Percentiles rank a stretch among this genome's conserved stretches.
Evolutionary conservation across 2,113 vertebrate species (phyloP).

Genomic region (Xyliphius kryptos): DNA sequence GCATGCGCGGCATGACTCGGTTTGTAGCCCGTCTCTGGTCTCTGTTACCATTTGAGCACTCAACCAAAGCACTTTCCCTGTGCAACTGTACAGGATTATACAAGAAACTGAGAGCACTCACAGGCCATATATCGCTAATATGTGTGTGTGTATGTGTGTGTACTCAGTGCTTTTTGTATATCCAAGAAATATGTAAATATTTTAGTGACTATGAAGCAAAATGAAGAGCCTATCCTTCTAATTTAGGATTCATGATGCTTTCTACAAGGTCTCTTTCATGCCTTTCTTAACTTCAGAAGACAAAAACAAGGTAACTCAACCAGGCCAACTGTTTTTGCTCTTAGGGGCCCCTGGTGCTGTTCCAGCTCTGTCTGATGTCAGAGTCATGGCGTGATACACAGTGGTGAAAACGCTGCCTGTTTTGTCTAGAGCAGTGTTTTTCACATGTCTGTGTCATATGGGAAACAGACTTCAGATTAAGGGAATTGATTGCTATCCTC

Average conservation of each 20-base stretch:
- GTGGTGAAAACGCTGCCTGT: conserved; percentile 43
- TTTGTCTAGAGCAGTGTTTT: conserved; percentile 51
- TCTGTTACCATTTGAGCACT: too few relatives aligned
- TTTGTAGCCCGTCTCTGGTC: too few relatives aligned
- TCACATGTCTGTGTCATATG: conserved; percentile 42
- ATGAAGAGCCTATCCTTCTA: conserved; percentile 45
- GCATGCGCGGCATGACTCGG: conserved; percentile 3
- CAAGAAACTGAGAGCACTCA: conserved; percentile 26
- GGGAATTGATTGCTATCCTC: conserved; percentile 16
- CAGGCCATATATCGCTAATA: conserved; percentile 36
- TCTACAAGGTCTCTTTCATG: conserved; percentile 21
- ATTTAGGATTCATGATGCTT: conserved; percentile 27
- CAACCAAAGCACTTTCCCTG: conserved; percentile 12
- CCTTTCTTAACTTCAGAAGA: too few relatives aligned
- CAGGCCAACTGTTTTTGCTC: conserved; percentile 17
- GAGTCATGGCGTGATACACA: conserved; percentile 28
- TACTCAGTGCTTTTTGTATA: conserved; percentile 42
- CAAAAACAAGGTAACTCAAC: conserved; percentile 36
- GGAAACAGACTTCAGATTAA: conserved; percentile 37
- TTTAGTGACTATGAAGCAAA: conserved; percentile 50
- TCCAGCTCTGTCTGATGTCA: conserved; percentile 19
- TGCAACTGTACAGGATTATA: conserved; percentile 23
- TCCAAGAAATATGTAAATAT: conserved; percentile 65
- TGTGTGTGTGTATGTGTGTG: conserved; percentile 32
- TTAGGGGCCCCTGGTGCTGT: conserved; percentile 8